Evolutionary conservation across 2,888 invertebrate genomes (phyloP), one percentile per base, ranked within the genome.

Genomic region (Eupsilia transversa): DNA sequence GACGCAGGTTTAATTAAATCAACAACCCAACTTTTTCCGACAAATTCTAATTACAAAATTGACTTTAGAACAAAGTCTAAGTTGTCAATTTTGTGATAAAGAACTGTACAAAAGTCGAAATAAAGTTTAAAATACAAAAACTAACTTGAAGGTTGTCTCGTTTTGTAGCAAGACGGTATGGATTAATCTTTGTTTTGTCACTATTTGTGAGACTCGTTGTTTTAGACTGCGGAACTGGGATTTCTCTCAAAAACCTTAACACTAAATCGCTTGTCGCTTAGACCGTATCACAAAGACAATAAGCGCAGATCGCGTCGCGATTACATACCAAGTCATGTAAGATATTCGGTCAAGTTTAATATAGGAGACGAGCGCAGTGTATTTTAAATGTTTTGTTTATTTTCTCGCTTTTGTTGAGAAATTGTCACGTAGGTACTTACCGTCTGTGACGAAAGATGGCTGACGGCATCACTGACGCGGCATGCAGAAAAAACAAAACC

Each of bases 271-370:
- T 66, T 72, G 38, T 79, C 6, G 33, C 74, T 79, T 79, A 52
- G 0, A 71, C 80, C 63, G 23, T 1, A 20, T 4, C 33, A 9
- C 23, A 71, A 81, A 84, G 63, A 83, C 83, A 80, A 74, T 79
- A 80, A 86, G 66, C 71, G 74, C 70, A 66, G 85, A 87, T 80
- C 75, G 71, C 80, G 76, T 10, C 70, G 59, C 76, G 82, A 86
- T 85, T 85, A 83, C 86, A 84, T 78, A 72, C 83, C 79, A 38
- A n/a, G 65, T 60, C 81, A 65, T 72, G 75, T 61, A 64, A 80
- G 76, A 82, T 86, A 86, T 80, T 87, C 85, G 87, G 87, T 87
- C 87, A 86, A 87, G 81, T 86, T 83, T 81, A 85, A 79, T 77
- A 79, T 59, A 77, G 33, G 9, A 46, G 69, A 69, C 57, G 72